Evolutionary conservation across 1,140 invertebrate species (phyloP).

Genomic region (Hestina assimilis): DNA sequence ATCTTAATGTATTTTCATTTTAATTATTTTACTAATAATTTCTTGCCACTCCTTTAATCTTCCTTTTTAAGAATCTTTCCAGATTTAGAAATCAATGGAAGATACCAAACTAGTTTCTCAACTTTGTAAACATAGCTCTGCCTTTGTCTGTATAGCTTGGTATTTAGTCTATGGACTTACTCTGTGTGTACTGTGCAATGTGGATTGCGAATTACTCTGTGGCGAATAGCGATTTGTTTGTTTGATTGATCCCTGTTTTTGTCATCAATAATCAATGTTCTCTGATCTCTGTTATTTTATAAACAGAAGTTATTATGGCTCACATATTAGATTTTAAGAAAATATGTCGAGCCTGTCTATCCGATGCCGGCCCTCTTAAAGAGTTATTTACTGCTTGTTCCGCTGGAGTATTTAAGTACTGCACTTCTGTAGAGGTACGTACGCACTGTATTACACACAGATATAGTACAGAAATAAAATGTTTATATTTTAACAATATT

Average conservation of each 20-base stretch:
- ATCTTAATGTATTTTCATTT: no score
- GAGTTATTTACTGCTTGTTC: constrained; percentile 69
- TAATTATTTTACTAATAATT: no score
- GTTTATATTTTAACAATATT: no score
- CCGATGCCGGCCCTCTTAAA: constrained; percentile 55
- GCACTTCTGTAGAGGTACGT: constrained; percentile 72
- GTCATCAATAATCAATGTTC: background rate
- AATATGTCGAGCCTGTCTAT: constrained; percentile 72
- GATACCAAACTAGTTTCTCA: no score
- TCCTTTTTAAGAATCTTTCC: no score
- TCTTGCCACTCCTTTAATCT: no score
- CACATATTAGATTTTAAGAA: constrained; percentile 61
- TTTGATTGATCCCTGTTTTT: constrained; percentile 15
- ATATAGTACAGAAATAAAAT: no score
- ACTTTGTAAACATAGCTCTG: no score
- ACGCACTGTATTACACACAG: constrained; percentile 4
- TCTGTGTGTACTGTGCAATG: background rate
- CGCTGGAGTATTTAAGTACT: constrained; percentile 70
- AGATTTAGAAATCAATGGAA: no score
- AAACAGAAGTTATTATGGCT: constrained; percentile 33
- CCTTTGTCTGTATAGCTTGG: no score
- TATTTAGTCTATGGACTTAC: no score
- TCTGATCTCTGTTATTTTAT: constrained; percentile 1
- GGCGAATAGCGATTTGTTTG: constrained; percentile 14
- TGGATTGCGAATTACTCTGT: no score